phyloP scores from a whole-genome alignment of 30 jellyfish, hydroid and myxozoan genomes.

The Cassiopea xamachana region DNA sequence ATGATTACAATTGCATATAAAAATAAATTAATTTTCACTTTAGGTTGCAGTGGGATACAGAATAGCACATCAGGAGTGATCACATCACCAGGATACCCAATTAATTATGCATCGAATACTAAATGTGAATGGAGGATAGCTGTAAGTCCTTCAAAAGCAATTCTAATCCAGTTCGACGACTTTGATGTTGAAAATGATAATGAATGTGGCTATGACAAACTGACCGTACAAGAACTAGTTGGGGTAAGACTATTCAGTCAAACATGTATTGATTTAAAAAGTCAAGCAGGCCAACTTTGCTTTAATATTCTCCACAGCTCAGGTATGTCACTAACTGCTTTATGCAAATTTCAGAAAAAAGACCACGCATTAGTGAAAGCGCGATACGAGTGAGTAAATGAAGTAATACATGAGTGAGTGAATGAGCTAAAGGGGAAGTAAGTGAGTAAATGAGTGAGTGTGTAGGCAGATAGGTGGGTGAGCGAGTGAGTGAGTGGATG shows the following conservation, averaged over 20 bases:
- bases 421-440: too few species aligned
- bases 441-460: too few species aligned
- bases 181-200: conserved; percentile 53
- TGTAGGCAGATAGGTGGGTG: too few species aligned
- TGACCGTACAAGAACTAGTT: conserved; percentile 40
- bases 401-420: too few species aligned
- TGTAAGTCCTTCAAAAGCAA: background rate
- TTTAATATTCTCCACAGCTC: background rate
- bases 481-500: too few species aligned
- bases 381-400: too few species aligned
- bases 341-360: too few species aligned
- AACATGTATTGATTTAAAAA: background rate
- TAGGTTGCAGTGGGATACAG: conserved; percentile 21
- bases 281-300: background rate
- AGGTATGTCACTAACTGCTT: too few species aligned
- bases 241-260: conserved; percentile 22
- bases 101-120: conserved; percentile 37
- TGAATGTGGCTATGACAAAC: conserved; percentile 50
- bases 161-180: conserved; percentile 23
- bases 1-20: background rate
- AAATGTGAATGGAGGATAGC: conserved; percentile 50
- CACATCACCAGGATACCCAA: conserved; percentile 58
- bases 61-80: conserved; percentile 27
- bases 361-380: too few species aligned
- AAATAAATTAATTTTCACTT: background rate